Evolutionary conservation across 2,888 invertebrate genomes (phyloP).

Genomic region (Eupithecia vulgata): DNA sequence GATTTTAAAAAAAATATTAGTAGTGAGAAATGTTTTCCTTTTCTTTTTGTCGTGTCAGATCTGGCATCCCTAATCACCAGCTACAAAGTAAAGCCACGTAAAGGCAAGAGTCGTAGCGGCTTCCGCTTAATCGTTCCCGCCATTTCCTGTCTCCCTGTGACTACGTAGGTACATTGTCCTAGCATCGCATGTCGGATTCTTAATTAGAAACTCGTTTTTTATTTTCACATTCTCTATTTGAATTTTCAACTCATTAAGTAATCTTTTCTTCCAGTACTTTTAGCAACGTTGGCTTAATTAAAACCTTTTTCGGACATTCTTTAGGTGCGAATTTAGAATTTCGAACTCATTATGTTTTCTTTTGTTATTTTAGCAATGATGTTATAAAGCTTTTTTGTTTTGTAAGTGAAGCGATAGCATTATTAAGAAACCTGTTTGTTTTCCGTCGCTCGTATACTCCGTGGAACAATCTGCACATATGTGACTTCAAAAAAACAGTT

Average conservation of each 20-base stretch:
- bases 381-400: not conserved
- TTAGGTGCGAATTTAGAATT: not conserved
- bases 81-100: constrained; percentile 27
- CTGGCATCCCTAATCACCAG: constrained; percentile 18
- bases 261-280: constrained; percentile 4
- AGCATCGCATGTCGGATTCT: constrained; percentile 10
- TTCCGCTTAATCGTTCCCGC: constrained; percentile 51
- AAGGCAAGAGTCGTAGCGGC: constrained; percentile 39
- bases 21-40: not conserved
- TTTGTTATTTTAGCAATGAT: not conserved
- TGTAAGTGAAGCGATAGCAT: not conserved
- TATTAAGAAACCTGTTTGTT: not conserved
- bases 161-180: constrained; percentile 10
- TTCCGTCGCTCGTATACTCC: not conserved
- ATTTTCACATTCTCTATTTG: constrained; percentile 4
- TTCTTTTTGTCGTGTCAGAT: constrained; percentile 4
- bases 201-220: constrained; percentile 19
- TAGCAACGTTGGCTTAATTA: not conserved
- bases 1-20: too few species aligned
- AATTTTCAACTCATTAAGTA: constrained; percentile 4
- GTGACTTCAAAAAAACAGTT: too few species aligned
- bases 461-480: not conserved
- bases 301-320: not conserved
- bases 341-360: not conserved
- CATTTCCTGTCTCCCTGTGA: constrained; percentile 34